Conservation (phyloP, 2,113 vertebrate genomes). For the Sciurus niger region DNA sequence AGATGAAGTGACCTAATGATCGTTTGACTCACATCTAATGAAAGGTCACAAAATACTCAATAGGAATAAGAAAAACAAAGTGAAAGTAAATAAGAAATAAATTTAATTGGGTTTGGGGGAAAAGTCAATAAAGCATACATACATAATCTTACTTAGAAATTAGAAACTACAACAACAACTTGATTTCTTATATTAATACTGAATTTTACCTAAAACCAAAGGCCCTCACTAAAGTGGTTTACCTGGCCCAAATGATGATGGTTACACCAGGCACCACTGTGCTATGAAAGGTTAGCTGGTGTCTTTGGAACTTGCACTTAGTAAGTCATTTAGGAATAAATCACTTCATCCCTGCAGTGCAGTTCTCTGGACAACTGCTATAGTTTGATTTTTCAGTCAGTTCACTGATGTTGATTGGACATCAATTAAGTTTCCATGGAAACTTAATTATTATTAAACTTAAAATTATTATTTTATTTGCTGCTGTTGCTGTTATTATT, state of each 20-base stretch:
- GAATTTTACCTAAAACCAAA: background rate
- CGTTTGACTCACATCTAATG: background rate
- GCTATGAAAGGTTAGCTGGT: conserved; percentile 71
- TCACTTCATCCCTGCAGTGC: background rate
- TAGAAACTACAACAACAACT: background rate
- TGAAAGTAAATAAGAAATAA: background rate
- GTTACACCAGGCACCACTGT: background rate
- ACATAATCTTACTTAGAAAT: conserved; percentile 15
- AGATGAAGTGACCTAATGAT: background rate
- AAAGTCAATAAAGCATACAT: background rate
- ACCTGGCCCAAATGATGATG: background rate
- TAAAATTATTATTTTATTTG: conserved; percentile 3
- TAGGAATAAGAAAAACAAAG: background rate
- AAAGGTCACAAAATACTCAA: background rate
- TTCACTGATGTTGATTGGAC: background rate
- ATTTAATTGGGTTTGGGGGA: background rate
- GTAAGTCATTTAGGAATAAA: background rate
- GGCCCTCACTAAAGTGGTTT: background rate
- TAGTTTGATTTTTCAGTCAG: background rate
- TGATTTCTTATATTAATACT: background rate
- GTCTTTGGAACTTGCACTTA: background rate
- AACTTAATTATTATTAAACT: conserved; percentile 34
- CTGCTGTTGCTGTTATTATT: background rate
- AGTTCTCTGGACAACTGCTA: conserved; percentile 10
- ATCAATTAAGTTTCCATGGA: background rate